A percentile compares a stretch with the other conserved stretches of the same genome.
Conservation (phyloP, 2,113 vertebrate genomes). For the Hyaena hyaena region DNA sequence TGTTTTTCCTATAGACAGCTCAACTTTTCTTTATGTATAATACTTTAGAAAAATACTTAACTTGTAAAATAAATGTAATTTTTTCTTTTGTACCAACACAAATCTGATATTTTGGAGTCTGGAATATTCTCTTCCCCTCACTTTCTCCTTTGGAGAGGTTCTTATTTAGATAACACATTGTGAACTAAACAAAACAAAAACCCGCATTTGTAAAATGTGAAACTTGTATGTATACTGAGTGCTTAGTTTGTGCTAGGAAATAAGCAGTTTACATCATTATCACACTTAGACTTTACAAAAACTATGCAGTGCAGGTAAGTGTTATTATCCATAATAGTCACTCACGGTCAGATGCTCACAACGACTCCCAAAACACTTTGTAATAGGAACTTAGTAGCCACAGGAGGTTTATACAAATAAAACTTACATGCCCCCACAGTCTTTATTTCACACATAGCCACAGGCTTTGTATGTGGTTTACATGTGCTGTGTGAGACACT, state of each 20-base stretch:
- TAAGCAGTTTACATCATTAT: background rate
- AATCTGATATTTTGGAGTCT: background rate
- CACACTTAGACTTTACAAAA: background rate
- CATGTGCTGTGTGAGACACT: rapidly evolving
- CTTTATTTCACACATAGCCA: background rate
- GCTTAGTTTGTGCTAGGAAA: background rate
- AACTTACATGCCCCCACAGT: background rate
- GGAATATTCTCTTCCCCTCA: background rate
- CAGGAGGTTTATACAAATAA: background rate
- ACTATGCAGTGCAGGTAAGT: background rate
- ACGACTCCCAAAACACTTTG: background rate
- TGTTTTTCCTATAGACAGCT: conserved; percentile 72
- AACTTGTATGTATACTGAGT: background rate
- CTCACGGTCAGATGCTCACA: rapidly evolving
- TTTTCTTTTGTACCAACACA: conserved; percentile 83
- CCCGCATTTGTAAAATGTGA: background rate
- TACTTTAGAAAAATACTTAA: conserved; percentile 61
- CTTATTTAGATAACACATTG: background rate
- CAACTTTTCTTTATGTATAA: conserved; percentile 65
- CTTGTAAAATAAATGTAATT: conserved; percentile 70
- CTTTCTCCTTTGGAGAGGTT: background rate
- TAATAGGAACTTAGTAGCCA: background rate
- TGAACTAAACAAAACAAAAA: background rate
- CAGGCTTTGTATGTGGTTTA: background rate
- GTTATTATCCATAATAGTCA: rapidly evolving